phyloP scores from a whole-genome alignment of 2,888 invertebrate genomes.

The Ormia ochracea region DNA sequence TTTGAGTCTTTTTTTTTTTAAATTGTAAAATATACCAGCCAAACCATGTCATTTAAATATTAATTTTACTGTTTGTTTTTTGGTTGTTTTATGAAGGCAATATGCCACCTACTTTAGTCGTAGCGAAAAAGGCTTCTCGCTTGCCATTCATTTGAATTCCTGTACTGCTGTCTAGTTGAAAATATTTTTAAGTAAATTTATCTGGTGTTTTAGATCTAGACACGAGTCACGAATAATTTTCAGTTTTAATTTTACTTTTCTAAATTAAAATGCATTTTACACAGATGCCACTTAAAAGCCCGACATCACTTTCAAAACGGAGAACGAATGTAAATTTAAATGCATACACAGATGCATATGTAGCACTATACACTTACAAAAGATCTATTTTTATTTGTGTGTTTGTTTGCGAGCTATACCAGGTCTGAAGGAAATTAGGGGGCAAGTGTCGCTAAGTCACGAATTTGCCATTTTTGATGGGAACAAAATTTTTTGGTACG shows the following conservation, averaged over 20 bases:
- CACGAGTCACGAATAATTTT: constrained; percentile 57
- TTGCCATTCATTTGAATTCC: background rate
- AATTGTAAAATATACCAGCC: background rate
- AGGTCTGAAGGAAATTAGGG: too few relatives aligned
- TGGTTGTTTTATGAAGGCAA: constrained; percentile 36
- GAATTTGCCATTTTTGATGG: too few relatives aligned
- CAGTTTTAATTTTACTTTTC: background rate
- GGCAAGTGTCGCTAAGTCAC: too few relatives aligned
- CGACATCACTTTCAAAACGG: background rate
- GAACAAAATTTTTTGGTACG: too few relatives aligned
- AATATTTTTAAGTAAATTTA: constrained; percentile 33
- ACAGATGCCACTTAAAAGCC: constrained; percentile 54
- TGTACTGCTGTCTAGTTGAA: background rate
- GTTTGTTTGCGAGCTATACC: background rate
- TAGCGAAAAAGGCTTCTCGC: background rate
- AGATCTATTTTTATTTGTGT: too few relatives aligned
- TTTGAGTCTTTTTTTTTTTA: constrained; percentile 15
- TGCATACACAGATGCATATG: background rate
- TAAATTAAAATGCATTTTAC: constrained; percentile 61
- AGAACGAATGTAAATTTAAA: background rate
- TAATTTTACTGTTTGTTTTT: background rate
- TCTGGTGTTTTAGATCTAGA: constrained; percentile 54
- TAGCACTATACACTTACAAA: too few relatives aligned
- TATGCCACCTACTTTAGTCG: constrained; percentile 32
- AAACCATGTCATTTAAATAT: constrained; percentile 18